Evolutionary conservation across 2,113 vertebrate species (phyloP).

Genomic region (Lophius piscatorius): DNA sequence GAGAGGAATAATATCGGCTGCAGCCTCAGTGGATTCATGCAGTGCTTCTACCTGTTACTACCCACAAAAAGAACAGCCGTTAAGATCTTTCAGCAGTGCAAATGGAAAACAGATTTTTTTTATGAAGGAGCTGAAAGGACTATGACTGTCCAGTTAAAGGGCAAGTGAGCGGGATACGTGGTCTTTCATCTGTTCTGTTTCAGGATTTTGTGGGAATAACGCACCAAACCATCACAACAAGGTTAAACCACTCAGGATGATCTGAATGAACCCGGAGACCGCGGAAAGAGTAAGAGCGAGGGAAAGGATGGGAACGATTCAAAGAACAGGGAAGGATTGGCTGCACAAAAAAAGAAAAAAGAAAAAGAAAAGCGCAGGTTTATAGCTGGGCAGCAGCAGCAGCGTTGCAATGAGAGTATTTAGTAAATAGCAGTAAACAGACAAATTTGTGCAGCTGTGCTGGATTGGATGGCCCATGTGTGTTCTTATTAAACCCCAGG

Average conservation of each 20-base stretch:
- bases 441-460: conserved; percentile 77
- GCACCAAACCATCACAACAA: conserved; percentile 56
- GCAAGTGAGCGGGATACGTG: conserved; percentile 17
- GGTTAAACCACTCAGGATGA: conserved; percentile 59
- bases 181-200: conserved; percentile 45
- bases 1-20: conserved; percentile 34
- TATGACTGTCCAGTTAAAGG: conserved; percentile 21
- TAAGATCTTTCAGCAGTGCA: conserved; percentile 32
- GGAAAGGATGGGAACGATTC: conserved; percentile 35
- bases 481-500: conserved; percentile 76
- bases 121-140: conserved; percentile 24
- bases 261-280: conserved; percentile 39
- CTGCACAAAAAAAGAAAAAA: conserved; percentile 34
- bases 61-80: conserved; percentile 16
- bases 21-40: conserved; percentile 17
- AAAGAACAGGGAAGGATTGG: conserved; percentile 57
- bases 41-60: conserved; percentile 37
- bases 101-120: conserved; percentile 41
- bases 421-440: conserved; percentile 81
- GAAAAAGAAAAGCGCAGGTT: conserved; percentile 51
- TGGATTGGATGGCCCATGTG: conserved; percentile 65
- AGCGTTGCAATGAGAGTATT: conserved; percentile 75
- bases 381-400: conserved; percentile 63
- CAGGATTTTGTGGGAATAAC: conserved; percentile 47
- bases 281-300: conserved; percentile 19